Conservation (phyloP, 2,888 invertebrate species). For the Watsonalla cultraria region DNA sequence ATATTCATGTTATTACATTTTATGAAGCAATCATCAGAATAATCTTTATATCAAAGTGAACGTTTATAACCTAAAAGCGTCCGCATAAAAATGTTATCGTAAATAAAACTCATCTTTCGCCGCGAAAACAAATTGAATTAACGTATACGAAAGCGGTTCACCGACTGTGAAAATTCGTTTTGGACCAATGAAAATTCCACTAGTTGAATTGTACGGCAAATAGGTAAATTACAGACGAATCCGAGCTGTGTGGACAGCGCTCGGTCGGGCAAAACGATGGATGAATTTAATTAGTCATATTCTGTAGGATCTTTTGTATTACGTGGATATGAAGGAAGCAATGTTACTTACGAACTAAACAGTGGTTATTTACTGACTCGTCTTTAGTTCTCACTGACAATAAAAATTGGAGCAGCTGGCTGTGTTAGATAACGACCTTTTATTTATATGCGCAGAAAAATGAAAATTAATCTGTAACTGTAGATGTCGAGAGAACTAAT, state of each 20-base stretch:
- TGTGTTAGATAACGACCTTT: too few relatives aligned
- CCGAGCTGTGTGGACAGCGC: background rate
- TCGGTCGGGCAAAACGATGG: background rate
- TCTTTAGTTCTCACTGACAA: too few relatives aligned
- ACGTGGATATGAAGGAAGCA: background rate
- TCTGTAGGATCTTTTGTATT: background rate
- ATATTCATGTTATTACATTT: background rate
- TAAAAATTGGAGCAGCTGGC: too few relatives aligned
- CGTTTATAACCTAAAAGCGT: background rate
- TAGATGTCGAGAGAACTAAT: too few relatives aligned
- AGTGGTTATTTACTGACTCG: too few relatives aligned
- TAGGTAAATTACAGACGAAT: conserved; percentile 1
- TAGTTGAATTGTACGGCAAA: conserved; percentile 6
- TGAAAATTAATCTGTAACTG: too few relatives aligned
- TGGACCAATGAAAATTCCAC: conserved; percentile 15
- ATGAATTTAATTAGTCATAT: background rate
- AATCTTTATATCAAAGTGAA: background rate
- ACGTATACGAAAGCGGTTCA: conserved; percentile 13
- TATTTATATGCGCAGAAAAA: too few relatives aligned
- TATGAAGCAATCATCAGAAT: background rate
- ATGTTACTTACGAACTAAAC: too few relatives aligned
- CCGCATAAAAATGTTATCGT: background rate
- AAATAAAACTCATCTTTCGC: background rate
- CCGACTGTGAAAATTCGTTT: conserved; percentile 16
- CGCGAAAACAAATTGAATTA: background rate